Conservation (phyloP, 2,888 invertebrate genomes). For the Zeuzera pyrina region DNA sequence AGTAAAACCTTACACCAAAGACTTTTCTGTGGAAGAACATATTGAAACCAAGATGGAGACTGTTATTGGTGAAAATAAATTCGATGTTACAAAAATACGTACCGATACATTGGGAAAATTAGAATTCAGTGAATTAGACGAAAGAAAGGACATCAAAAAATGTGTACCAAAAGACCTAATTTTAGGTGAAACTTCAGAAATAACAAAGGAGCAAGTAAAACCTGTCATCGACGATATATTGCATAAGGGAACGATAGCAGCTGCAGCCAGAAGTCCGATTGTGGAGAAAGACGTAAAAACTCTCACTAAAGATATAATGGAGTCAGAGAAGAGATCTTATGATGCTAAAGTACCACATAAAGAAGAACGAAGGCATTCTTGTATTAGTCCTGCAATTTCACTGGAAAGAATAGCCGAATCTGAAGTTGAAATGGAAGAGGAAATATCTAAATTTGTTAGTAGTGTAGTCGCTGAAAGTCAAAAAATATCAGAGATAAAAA, state of each 20-base stretch:
- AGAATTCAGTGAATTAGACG: constrained; percentile 33
- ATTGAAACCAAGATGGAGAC: constrained; percentile 22
- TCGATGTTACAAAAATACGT: constrained; percentile 56
- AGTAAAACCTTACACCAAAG: constrained; percentile 17
- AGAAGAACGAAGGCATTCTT: constrained; percentile 62
- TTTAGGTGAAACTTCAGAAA: constrained; percentile 38
- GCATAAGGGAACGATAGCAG: constrained; percentile 52
- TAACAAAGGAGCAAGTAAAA: constrained; percentile 57
- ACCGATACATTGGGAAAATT: constrained; percentile 56
- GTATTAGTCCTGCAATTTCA: constrained; percentile 62
- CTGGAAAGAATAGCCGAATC: constrained; percentile 64
- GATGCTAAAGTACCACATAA: constrained; percentile 62
- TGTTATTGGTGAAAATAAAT: constrained; percentile 31
- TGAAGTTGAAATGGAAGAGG: constrained; percentile 59
- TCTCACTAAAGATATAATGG: constrained; percentile 47
- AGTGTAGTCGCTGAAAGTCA: constrained; percentile 19
- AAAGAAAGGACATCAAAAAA: constrained; percentile 30
- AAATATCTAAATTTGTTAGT: constrained; percentile 25
- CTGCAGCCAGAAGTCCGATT: constrained; percentile 47
- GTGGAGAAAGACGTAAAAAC: constrained; percentile 52
- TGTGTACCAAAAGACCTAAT: constrained; percentile 35
- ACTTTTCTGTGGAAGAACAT: constrained; percentile 18
- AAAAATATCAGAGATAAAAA: constrained; percentile 22
- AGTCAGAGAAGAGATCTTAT: constrained; percentile 56
- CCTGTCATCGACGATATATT: constrained; percentile 60